phyloP scores from a whole-genome alignment of 2,113 vertebrate genomes.

The Aspiorhynchus laticeps region DNA sequence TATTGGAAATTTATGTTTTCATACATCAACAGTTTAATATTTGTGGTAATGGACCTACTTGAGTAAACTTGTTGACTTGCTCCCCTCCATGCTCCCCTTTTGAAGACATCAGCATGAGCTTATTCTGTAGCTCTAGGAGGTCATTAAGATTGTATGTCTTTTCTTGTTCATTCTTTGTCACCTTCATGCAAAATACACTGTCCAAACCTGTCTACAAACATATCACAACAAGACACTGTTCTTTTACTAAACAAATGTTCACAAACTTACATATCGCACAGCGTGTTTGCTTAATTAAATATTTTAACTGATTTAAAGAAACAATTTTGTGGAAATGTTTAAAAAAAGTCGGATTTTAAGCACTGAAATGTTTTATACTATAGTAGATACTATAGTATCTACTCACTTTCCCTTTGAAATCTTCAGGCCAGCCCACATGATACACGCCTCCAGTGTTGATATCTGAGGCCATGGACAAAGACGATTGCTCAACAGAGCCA shows the following conservation, averaged over 20 bases:
- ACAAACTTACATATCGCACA: background rate
- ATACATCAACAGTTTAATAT: background rate
- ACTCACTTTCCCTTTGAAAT: constrained; percentile 63
- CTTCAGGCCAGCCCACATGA: constrained; percentile 63
- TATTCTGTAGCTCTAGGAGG: constrained; percentile 78
- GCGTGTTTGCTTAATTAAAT: background rate
- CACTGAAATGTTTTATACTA: background rate
- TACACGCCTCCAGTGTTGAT: constrained; percentile 76
- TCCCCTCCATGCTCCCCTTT: constrained; percentile 74
- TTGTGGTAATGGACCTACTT: constrained; percentile 63
- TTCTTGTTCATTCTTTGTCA: constrained; percentile 42
- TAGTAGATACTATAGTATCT: too few relatives aligned
- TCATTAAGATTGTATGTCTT: constrained; percentile 70
- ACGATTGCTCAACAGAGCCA: constrained; percentile 78
- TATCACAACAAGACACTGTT: background rate
- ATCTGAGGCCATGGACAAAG: constrained; percentile 72
- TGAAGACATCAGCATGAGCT: constrained; percentile 80
- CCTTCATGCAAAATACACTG: constrained; percentile 55
- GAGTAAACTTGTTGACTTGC: constrained; percentile 75
- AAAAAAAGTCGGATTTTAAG: background rate
- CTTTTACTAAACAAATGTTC: background rate
- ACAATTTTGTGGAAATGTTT: background rate
- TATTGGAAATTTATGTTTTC: background rate
- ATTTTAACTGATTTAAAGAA: background rate
- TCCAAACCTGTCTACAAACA: constrained; percentile 64